phyloP scores from a whole-genome alignment of 2,888 invertebrate species.

The Latrodectus hesperus region DNA sequence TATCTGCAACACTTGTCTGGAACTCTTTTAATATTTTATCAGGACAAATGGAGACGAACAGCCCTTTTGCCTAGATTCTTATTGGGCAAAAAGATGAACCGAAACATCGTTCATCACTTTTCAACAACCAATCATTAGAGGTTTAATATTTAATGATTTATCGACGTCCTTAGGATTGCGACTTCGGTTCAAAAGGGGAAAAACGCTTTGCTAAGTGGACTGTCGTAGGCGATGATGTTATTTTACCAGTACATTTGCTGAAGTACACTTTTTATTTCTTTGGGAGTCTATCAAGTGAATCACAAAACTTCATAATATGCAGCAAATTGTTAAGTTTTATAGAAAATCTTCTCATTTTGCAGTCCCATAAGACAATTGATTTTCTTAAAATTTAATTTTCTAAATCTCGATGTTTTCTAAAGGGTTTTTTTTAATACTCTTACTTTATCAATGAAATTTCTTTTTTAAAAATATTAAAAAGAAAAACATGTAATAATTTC shows the following conservation, averaged over 20 bases:
- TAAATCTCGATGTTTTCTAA: too few species aligned
- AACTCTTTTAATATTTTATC: constrained; percentile 48
- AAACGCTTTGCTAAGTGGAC: not conserved
- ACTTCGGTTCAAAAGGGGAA: constrained; percentile 23
- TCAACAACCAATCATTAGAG: constrained; percentile 64
- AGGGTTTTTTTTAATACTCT: too few species aligned
- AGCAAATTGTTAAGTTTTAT: too few species aligned
- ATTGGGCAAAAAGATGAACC: constrained; percentile 37
- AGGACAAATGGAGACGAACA: constrained; percentile 57
- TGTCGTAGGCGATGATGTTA: constrained; percentile 12
- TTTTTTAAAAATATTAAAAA: too few species aligned
- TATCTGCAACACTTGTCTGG: constrained; percentile 48
- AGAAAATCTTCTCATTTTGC: too few species aligned
- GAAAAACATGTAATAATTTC: too few species aligned
- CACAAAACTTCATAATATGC: too few species aligned
- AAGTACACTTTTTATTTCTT: too few species aligned
- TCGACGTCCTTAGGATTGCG: constrained; percentile 35
- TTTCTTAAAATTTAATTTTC: too few species aligned
- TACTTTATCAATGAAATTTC: too few species aligned
- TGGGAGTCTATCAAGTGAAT: too few species aligned
- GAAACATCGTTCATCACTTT: constrained; percentile 62
- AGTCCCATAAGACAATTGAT: too few species aligned
- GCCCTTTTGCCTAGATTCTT: constrained; percentile 23
- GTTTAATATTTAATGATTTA: constrained; percentile 58
- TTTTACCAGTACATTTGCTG: constrained; percentile 25